Evolutionary conservation across 2,888 invertebrate species (phyloP), one percentile per base, ranked within the genome.

Genomic region (Sarcophaga rosellei): DNA sequence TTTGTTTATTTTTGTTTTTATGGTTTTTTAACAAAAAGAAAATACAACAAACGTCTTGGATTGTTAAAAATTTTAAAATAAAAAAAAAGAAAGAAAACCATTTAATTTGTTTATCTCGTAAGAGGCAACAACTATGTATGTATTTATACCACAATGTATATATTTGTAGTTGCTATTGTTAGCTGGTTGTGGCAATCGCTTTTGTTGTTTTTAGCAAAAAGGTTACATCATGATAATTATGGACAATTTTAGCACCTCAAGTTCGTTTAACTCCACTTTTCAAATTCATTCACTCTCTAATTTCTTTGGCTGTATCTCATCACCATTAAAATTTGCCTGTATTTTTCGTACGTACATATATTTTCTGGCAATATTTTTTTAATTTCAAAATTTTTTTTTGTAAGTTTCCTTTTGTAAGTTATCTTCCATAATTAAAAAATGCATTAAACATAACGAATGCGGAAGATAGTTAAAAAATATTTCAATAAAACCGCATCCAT

Each of bases 211-310:
- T 77, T 47, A 61, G 65, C 17, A 72, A 72, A 82, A 66, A 66
- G 45, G 74, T 84, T 79, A 75, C 79, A 79, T 75, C 65, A 68
- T 80, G 77, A 63, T 83, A 81, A 86, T 86, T 81, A 86, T 78
- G 77, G 81, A 59, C 77, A 86, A 81, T 84, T 86, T 83, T 77
- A 86, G 79, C 83, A 81, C 77, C 81, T 83, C 77, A 77, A 81
- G 77, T 83, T 83, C 85, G 82, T 82, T 82, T 68, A 76, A 77
- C 77, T 78, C 57, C 44, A 65, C 35, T 74, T 53, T 21, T 5
- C 21, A 61, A 73, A 69, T 63, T 74, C 23, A 76, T 25, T 81
- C 57, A 59, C 21, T 68, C 61, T 35, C 15, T 12, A 84, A 69
- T 79, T 53, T 59, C 45, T 35, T 21, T 15, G 1, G 21, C 65